Evolutionary conservation across 2,113 vertebrate species (phyloP).

Genomic region (Crotalus horridus): DNA sequence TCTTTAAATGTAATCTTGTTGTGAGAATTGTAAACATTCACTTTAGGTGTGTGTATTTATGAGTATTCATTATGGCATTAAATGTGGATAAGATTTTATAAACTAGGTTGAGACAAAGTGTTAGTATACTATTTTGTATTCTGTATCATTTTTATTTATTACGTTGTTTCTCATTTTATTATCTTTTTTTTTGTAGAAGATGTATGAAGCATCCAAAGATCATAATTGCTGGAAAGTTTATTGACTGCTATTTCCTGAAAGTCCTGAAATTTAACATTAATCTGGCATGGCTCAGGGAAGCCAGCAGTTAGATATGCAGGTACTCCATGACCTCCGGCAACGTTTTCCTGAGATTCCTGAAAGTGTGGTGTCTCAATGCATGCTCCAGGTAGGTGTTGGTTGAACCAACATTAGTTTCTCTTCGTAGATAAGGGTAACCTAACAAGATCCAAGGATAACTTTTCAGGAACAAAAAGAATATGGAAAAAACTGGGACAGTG

Average conservation of each 20-base stretch:
- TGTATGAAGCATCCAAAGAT: constrained; percentile 77
- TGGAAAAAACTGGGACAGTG: not conserved
- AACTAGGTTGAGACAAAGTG: not conserved
- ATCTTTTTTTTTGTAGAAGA: constrained; percentile 75
- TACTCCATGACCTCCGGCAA: constrained; percentile 96
- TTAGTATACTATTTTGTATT: not conserved
- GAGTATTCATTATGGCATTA: not conserved
- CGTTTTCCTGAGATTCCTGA: constrained; percentile 98
- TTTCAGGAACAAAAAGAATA: not conserved
- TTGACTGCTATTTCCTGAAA: constrained; percentile 74
- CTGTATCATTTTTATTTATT: not conserved
- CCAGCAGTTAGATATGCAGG: constrained; percentile 89
- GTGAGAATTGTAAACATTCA: not conserved
- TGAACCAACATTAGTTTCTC: not conserved
- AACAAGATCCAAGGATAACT: not conserved
- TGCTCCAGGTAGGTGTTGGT: constrained; percentile 85
- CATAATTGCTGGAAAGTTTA: constrained; percentile 78
- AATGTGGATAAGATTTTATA: not conserved
- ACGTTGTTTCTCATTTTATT: not conserved
- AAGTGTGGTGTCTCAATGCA: constrained; percentile 92
- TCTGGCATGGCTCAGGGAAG: constrained; percentile 95
- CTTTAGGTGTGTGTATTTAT: not conserved
- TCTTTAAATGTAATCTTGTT: not conserved
- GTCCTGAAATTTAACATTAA: constrained; percentile 61
- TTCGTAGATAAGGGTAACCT: not conserved